These are phyloP conservation scores for Caenorhabditis sp. DNA, from an alignment of 2,888 invertebrate genomes.

Conservation along the genomic window DNA sequence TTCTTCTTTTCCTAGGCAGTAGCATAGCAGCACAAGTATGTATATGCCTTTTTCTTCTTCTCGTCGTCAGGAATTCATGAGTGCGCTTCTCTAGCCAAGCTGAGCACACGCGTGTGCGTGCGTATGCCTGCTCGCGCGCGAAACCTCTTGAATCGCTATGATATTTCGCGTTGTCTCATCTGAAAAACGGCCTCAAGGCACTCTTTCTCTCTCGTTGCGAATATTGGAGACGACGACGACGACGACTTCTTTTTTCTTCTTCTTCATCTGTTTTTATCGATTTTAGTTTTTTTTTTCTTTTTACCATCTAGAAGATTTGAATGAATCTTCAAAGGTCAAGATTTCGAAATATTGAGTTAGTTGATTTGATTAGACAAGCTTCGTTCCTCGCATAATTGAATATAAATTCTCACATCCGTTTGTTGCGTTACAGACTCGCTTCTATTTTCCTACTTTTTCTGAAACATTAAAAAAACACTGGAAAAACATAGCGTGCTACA, in stretches of 20 bases:
- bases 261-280: conserved; percentile 22
- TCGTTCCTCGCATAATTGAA: too few species aligned
- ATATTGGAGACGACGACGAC: conserved; percentile 14
- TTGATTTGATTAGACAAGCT: too few species aligned
- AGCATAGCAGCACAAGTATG: too few species aligned
- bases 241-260: conserved; percentile 12
- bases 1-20: conserved; percentile 1
- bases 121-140: conserved; percentile 8
- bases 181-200: conserved; percentile 15
- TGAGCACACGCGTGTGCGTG: conserved; percentile 15
- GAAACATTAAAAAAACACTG: too few species aligned
- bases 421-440: too few species aligned
- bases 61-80: conserved; percentile 39
- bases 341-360: too few species aligned
- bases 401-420: too few species aligned
- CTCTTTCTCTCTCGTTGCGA: background rate
- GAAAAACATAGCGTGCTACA: too few species aligned
- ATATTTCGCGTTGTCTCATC: background rate
- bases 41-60: background rate
- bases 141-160: background rate
- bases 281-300: conserved; percentile 9
- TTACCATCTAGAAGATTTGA: too few species aligned
- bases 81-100: conserved; percentile 17
- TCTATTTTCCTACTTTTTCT: too few species aligned
- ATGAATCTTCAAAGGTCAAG: too few species aligned